Base-by-base conservation (phyloP, 2,797 vertebrate species). In the Gila robusta region DNA sequence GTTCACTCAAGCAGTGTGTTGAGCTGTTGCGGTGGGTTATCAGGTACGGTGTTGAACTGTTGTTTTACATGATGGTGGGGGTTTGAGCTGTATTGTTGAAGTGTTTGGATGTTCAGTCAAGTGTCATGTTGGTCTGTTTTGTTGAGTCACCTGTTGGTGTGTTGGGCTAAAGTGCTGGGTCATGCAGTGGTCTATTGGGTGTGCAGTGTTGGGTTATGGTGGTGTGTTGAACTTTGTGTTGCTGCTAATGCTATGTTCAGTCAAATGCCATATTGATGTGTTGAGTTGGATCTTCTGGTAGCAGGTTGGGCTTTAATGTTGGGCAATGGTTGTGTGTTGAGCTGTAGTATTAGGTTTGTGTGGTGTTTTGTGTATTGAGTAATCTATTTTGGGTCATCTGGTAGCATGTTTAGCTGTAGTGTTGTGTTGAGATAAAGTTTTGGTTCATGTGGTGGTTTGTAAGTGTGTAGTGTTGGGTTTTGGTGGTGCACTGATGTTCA, bases 361-460 rank as follows among this genome's bases (percentile, higher is more conserved):
- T 74, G 16, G 2, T 32, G 64, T 70, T 26, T 83, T 64, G 23
- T 47, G 26, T 76, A 72, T 86, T 35, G 59, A 16, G 41, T 47
- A 10, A 62, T 67, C 47, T 32, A 71, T 66, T 72, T 82, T 19
- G 49, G 2, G 9, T 74, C 26, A 11, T 52, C 12, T 11, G 35
- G 79, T 54, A 49, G 47, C 66, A 49, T 47, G 56, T 56, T 76
- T 35, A 39, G 26, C 4, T 37, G 44, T 49, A 47, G 56, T 87
- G 69, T n/a, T 56, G 44, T 10, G 23, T n/a, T 56, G 26, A 79
- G 49, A 1, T 21, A 54, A 79, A 74, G 69, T 81, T 56, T 81
- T 84, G 70, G 37, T 76, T 59, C 4, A 9, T 59, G 69, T 80
- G 41, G 74, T 84, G 70, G 37, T 76, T 59, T n/a, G 54, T 59